Evolutionary conservation across 2,113 vertebrate species (phyloP), one percentile per base, ranked within the genome.

Genomic region (Sander vitreus): DNA sequence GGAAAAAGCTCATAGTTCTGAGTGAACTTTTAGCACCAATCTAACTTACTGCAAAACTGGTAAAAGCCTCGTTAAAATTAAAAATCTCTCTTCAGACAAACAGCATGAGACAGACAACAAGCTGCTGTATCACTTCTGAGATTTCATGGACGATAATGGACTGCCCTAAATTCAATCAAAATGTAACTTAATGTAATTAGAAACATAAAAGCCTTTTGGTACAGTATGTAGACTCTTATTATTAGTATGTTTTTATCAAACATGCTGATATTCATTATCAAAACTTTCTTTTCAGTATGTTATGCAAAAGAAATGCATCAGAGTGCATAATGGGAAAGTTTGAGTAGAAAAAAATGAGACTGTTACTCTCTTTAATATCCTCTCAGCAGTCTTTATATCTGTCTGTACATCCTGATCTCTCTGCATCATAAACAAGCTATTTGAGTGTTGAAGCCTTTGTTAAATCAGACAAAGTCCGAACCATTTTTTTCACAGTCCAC

Each of bases 371-470:
- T 14, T 68, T 39, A 51, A 43, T 43, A 57, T 51, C 48, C 25
- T 30, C 66, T 59, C 30, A 23, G 47, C 48, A 12, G 50, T 43
- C 45, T 47, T 27, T 19, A 21, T 14, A 43, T 58, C 27, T 3
- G 33, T 54, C 53, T 62, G 19, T 23, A 23, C 19, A 6, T 19
- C 25, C 33, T n/a, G 67, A 76, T 27, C 33, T 27, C 9, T 36
- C 68, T 67, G 59, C 72, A 8, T 63, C 16, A 33, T 25, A 48
- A 81, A 63, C 45, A 23, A 33, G 5, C 23, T 13, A 8, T 48
- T 14, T 67, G 1, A 58, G 50, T 21, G 73, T 62, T 23, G 50
- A 64, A 11, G 62, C 36, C 8, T 73, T 73, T 73, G 57, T 73
- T 21, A 47, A 21, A 25, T 23, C 21, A 45, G 6, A 64, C 39